These are phyloP conservation scores for Sinella curviseta DNA, from an alignment of 1,140 invertebrate species.

Conservation along the genomic window DNA sequence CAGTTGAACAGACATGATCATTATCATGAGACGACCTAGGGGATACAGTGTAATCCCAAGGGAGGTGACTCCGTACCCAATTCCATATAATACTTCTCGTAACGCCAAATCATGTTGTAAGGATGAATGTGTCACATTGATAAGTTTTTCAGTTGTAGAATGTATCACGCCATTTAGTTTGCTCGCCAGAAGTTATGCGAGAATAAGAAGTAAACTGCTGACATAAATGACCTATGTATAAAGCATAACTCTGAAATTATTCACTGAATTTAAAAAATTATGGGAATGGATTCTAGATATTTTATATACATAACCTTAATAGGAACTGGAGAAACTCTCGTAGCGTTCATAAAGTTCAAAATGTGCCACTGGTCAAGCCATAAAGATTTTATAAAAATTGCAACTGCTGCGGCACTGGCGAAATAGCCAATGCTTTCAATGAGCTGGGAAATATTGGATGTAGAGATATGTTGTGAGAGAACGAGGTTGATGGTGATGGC, in stretches of 20 bases:
- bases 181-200: no score
- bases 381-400: neutral
- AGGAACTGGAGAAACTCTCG: neutral
- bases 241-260: neutral
- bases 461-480: neutral
- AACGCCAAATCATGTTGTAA: no score
- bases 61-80: neutral
- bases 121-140: no score
- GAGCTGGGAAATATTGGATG: neutral
- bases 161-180: no score
- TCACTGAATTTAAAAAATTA: neutral
- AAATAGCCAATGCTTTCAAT: neutral
- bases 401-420: neutral
- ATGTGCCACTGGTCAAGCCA: neutral
- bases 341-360: neutral
- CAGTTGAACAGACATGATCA: neutral
- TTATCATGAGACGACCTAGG: neutral
- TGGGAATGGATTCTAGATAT: neutral
- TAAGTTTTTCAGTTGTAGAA: no score
- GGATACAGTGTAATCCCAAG: neutral
- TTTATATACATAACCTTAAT: neutral
- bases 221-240: neutral
- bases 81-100: neutral
- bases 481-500: neutral
- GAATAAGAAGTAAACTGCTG: no score